A percentile compares a stretch with the other conserved stretches of the same genome.
Evolutionary conservation across 2,113 vertebrate species (phyloP).

Genomic region (Pongo abelii): DNA sequence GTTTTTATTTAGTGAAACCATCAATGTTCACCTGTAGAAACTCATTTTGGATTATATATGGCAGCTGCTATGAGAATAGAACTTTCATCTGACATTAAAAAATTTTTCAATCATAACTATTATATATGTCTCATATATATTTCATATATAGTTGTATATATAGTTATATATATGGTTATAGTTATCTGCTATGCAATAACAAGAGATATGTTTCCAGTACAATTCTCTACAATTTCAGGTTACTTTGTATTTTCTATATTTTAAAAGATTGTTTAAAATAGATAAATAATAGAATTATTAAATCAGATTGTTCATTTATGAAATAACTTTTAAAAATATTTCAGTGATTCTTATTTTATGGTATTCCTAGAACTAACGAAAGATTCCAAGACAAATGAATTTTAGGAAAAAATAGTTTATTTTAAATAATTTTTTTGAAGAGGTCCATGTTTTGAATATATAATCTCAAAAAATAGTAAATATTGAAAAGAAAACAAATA

Average conservation of each 20-base stretch:
- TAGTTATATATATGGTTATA: not conserved
- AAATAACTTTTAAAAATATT: not conserved
- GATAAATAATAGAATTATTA: not conserved
- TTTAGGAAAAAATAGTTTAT: not conserved
- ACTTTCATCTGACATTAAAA: conserved; percentile 21
- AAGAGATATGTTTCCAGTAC: not conserved
- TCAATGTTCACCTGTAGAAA: conserved; percentile 54
- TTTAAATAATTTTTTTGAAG: not conserved
- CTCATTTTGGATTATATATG: conserved; percentile 34
- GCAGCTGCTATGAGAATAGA: conserved; percentile 49
- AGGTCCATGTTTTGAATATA: not conserved
- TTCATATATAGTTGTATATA: too few species aligned
- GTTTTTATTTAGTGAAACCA: conserved; percentile 81
- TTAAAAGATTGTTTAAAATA: not conserved
- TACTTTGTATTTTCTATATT: not conserved
- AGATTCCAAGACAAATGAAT: not conserved
- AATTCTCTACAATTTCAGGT: not conserved
- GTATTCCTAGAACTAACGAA: not conserved
- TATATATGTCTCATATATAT: too few species aligned
- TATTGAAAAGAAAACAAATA: not conserved
- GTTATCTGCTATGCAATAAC: not conserved
- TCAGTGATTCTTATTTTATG: not conserved
- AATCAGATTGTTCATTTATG: not conserved
- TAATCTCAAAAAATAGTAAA: not conserved
- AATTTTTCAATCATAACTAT: conserved; percentile 25